Evolutionary conservation across 2,113 vertebrate genomes (phyloP), one percentile per base, ranked within the genome.

Genomic region (Microtus richardsoni): DNA sequence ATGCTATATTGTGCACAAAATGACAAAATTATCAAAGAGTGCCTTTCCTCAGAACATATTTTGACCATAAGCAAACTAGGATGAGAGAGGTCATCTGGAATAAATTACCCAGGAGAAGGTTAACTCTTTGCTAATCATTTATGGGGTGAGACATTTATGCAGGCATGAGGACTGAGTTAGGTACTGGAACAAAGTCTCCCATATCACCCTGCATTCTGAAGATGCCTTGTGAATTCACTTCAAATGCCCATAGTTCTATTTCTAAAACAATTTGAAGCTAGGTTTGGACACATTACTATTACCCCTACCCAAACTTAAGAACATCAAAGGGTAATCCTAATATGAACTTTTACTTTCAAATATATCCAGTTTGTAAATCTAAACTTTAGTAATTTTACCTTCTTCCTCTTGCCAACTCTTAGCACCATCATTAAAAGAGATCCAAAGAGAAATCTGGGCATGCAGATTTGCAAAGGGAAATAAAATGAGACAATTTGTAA

Each of bases 291-390:
- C 22, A 36, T 21, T 87, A 62, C 4, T 85, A 2, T 73, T 86
- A 74, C 16, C 19, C 39, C 22, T n/a, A 8, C 62, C 41, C 13
- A 49, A 66, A 22, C 49, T 89, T 52, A 79, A 87, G 30, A 80
- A 73, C 26, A 52, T 88, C 44, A 75, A 93, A 90, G 17, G 44
- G 92, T 83, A 97, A 52, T 12, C 7, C 58, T 75, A 91, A 84
- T 80, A n/a, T 60, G 30, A 64, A 75, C 33, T 54, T 52, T 95
- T 49, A 93, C 64, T 74, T 90, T 89, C 62, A 73, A 87, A 66
- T 91, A 24, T 86, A 74, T 47, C n/a, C 47, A 82, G 44, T 64
- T 70, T 77, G 5, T 80, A 89, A 64, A 73, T 88, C 78, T 78
- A 82, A 93, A 83, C 66, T 82, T 88, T 36, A n/a, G 47, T 47